Evolutionary conservation across 2,888 invertebrate genomes (phyloP).

Genomic region (Diplazon laetatorius): DNA sequence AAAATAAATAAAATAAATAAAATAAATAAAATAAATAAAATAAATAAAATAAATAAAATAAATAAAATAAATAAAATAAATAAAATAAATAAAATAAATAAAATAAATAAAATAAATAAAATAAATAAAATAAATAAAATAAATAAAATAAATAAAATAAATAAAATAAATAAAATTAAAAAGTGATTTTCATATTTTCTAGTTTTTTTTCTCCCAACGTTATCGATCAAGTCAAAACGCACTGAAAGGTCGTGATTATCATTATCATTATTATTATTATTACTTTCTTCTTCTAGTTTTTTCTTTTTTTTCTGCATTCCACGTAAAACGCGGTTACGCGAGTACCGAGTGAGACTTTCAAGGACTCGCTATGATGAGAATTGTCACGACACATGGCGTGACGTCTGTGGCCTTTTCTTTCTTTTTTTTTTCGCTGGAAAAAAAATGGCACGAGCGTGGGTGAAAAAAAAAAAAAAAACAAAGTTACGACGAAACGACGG

Average conservation of each 20-base stretch:
- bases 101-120: too few relatives aligned
- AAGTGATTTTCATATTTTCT: too few relatives aligned
- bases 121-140: too few relatives aligned
- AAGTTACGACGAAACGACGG: background rate
- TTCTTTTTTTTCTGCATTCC: background rate
- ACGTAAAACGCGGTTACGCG: background rate
- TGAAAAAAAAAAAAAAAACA: too few relatives aligned
- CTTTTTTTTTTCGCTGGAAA: too few relatives aligned
- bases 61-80: too few relatives aligned
- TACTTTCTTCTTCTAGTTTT: too few relatives aligned
- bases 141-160: background rate
- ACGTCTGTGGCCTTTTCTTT: constrained; percentile 25
- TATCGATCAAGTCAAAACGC: constrained; percentile 16
- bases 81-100: too few relatives aligned
- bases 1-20: background rate
- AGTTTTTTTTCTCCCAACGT: background rate
- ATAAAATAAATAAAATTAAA: background rate
- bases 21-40: too few relatives aligned
- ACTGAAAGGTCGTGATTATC: background rate
- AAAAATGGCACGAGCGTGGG: background rate
- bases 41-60: too few relatives aligned
- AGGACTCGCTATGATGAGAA: constrained; percentile 31
- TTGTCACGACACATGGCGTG: constrained; percentile 55
- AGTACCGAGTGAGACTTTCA: constrained; percentile 38
- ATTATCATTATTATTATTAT: too few relatives aligned